A percentile compares a stretch with the other conserved stretches of the same genome.
Evolutionary conservation across 2,888 invertebrate genomes (phyloP).

Genomic region (Heliconius charithonia): DNA sequence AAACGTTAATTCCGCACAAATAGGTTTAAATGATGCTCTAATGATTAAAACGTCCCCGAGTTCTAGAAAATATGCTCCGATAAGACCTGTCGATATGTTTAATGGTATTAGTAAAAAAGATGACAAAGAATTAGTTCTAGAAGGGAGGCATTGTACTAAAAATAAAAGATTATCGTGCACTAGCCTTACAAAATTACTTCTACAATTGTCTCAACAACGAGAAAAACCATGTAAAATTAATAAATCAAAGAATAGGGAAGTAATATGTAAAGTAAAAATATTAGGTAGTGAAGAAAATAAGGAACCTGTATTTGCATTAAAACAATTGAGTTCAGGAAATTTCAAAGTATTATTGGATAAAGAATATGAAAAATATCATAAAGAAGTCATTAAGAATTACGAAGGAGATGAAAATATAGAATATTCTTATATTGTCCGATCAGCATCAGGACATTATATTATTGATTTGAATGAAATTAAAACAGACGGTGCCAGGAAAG

Average conservation of each 20-base stretch:
- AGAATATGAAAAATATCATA: conserved; percentile 64
- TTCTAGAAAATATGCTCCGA: background rate
- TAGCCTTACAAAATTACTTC: conserved; percentile 23
- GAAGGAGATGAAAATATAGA: conserved; percentile 52
- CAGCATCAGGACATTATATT: conserved; percentile 57
- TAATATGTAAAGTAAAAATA: conserved; percentile 55
- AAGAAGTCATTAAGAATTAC: conserved; percentile 51
- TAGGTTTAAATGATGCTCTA: background rate
- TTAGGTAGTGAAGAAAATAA: conserved; percentile 47
- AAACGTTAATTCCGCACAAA: conserved; percentile 17
- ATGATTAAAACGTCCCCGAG: background rate
- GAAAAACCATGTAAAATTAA: conserved; percentile 8
- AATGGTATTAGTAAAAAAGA: background rate
- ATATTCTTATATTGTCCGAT: conserved; percentile 55
- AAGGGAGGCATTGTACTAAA: conserved; percentile 10
- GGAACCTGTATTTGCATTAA: conserved; percentile 58
- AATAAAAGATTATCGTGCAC: conserved; percentile 6
- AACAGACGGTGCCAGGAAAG: conserved; percentile 50
- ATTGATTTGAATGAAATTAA: conserved; percentile 51
- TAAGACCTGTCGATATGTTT: background rate
- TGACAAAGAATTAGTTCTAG: background rate
- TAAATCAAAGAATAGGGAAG: conserved; percentile 24
- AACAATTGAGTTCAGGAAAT: conserved; percentile 60
- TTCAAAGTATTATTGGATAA: conserved; percentile 65
- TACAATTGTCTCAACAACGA: conserved; percentile 17